Conservation (phyloP, 2,888 invertebrate genomes). For the Thecophora atra region DNA sequence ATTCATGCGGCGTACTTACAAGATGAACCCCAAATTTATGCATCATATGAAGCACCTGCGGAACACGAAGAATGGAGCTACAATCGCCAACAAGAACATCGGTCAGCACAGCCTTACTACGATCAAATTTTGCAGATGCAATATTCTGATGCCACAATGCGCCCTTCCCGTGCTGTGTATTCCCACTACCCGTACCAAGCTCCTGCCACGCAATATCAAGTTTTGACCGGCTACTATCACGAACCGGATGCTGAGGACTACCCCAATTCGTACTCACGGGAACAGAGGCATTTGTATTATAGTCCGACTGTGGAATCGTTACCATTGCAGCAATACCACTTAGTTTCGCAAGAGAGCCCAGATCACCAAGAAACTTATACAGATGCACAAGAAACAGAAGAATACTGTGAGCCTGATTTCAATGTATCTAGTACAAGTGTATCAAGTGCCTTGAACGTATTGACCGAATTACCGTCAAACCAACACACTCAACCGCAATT, state of each 20-base stretch:
- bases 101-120: slow-evolving; percentile 52
- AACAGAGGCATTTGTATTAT: slow-evolving; percentile 53
- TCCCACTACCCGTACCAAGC: slow-evolving; percentile 54
- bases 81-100: slow-evolving; percentile 36
- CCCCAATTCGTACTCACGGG: slow-evolving; percentile 50
- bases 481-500: slow-evolving; percentile 31
- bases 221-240: slow-evolving; percentile 57
- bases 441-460: slow-evolving; percentile 52
- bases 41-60: slow-evolving; percentile 58
- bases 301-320: slow-evolving; percentile 43
- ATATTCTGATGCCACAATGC: slow-evolving; percentile 48
- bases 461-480: slow-evolving; percentile 52
- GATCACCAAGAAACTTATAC: slow-evolving; percentile 39
- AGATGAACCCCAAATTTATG: slow-evolving; percentile 58
- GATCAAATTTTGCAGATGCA: slow-evolving; percentile 62
- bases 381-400: slow-evolving; percentile 34
- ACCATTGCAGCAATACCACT: slow-evolving; percentile 41
- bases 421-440: slow-evolving; percentile 45
- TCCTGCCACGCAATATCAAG: slow-evolving; percentile 55
- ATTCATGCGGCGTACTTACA: slow-evolving; percentile 60
- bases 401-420: slow-evolving; percentile 44
- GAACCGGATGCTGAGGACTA: slow-evolving; percentile 52
- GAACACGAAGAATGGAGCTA: slow-evolving; percentile 58
- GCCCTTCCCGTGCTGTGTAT: too few species aligned
- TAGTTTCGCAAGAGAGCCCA: slow-evolving; percentile 31